Base-by-base conservation (phyloP, 2,113 vertebrate genomes). In the Genyomyrus donnyi region DNA sequence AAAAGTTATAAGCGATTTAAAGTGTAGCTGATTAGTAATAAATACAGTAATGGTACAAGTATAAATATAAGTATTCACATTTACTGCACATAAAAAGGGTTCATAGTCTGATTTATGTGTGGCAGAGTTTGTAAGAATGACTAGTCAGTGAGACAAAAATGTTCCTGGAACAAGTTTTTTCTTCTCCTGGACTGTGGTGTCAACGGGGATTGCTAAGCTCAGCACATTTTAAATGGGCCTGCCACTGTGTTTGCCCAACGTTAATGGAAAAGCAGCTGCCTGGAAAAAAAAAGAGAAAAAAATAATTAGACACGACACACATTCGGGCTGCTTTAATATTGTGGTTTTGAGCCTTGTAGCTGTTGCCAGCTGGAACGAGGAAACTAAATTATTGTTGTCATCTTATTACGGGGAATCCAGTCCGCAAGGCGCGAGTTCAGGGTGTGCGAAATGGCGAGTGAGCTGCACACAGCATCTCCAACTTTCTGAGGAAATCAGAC, bases 211-310 rank as follows among this genome's bases (percentile, higher is more conserved):
- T 97, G 97, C 97, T 97, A 97, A 97, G 97, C 96, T 94, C 94
- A 93, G 95, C 94, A 96, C 95, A 95, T 97, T 98, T 97, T 97
- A 97, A 98, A 99, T 98, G 96, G 97, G 97, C 97, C 97, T 99
- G 97, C 97, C 97, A 98, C 95, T 96, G 94, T 98, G 97, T 98
- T 98, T 98, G 97, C 96, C 97, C 97, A 98, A 97, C 97, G 97
- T 97, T 98, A 98, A 99, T 98, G 97, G 97, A 97, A 99, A 98
- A 97, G 97, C 97, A 97, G 97, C 96, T 97, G 96, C 96, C 96
- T 98, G 97, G 97, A 98, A 98, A 99, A 99, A 98, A 98, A 97
- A 97, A 48, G 21, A 84, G n/a, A 11, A 66, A 96, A 97, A 97
- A 97, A 96, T 97, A 96, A 98, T 98, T 98, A 98, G 96, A 97